Evolutionary conservation across 2,888 invertebrate species (phyloP), one percentile per base, ranked within the genome.

Genomic region (Hydrotaea diabolus): DNA sequence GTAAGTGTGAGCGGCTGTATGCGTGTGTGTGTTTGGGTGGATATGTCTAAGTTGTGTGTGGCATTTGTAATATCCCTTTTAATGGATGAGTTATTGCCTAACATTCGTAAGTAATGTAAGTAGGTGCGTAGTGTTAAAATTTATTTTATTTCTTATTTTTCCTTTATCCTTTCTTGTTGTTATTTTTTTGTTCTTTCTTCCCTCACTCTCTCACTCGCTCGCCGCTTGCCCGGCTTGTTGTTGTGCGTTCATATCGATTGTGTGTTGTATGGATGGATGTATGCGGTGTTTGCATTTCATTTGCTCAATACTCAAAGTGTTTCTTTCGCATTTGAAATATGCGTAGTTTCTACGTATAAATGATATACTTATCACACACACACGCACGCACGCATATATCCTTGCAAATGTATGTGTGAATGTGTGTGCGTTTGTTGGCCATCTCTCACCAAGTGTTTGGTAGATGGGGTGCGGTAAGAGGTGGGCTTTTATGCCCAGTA

Each of bases 21-120:
- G 69, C 69, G 72, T 87, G 57, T 82, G 69, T 81, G 64, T 82
- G n/a, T 57, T 21, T 64, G 76, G 78, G 69, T 77, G 80, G 82
- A 53, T 69, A 23, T 72, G 59, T 77, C 59, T 69, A 55, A 39
- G 19, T 43, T 49, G 64, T 77, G 55, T 79, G 73, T 76, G 81
- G 78, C 76, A 85, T 84, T 86, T 85, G 76, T 86, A 85, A 86
- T 90, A 90, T 91, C 91, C 90, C 90, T 90, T 90, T 90, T 90
- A 90, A 91, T 91, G 91, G 90, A 90, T 90, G 91, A 90, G 90
- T 90, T 90, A 91, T 91, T 91, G 91, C 91, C 90, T 88, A 90
- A 91, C 91, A 90, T 90, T 89, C 91, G 88, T 90, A 90, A 90
- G 90, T 90, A 90, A 82, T 77, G 77, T 80, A 85, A 77, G 85